These are phyloP conservation scores for Ovis canadensis DNA, from an alignment of 2,113 vertebrate species.

Conservation along the genomic window DNA sequence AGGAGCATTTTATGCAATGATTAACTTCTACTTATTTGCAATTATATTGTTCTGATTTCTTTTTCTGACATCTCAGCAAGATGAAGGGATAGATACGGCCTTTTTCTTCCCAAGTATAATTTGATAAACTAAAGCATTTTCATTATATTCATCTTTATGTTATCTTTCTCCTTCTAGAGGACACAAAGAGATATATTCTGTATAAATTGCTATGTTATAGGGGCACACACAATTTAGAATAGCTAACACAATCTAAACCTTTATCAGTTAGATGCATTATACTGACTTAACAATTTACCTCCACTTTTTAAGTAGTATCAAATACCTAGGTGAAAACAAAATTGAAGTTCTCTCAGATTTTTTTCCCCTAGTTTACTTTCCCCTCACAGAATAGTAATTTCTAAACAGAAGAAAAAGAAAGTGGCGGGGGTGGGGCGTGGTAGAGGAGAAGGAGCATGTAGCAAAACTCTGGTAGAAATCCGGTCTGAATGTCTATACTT, in stretches of 20 bases:
- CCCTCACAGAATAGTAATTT: neutral
- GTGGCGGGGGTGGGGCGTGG: rapidly evolving
- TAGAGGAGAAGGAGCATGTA: neutral
- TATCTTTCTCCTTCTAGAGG: neutral
- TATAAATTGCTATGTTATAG: neutral
- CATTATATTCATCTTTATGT: neutral
- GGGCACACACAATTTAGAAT: neutral
- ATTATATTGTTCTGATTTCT: neutral
- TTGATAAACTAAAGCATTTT: neutral
- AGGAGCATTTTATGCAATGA: neutral
- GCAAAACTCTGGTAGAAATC: neutral
- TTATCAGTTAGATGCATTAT: neutral
- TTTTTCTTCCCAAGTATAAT: neutral
- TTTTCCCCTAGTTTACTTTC: neutral
- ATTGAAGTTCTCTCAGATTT: neutral
- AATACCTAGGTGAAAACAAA: neutral
- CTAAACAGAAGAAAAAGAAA: neutral
- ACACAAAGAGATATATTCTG: neutral
- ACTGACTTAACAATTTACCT: neutral
- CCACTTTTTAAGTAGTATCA: neutral
- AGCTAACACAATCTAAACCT: neutral
- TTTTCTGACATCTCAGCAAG: neutral
- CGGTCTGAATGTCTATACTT: neutral
- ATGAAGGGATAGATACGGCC: neutral
- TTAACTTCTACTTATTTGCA: neutral